Base-by-base conservation (phyloP, 2,113 vertebrate genomes). In the Notarius lentiginosus region DNA sequence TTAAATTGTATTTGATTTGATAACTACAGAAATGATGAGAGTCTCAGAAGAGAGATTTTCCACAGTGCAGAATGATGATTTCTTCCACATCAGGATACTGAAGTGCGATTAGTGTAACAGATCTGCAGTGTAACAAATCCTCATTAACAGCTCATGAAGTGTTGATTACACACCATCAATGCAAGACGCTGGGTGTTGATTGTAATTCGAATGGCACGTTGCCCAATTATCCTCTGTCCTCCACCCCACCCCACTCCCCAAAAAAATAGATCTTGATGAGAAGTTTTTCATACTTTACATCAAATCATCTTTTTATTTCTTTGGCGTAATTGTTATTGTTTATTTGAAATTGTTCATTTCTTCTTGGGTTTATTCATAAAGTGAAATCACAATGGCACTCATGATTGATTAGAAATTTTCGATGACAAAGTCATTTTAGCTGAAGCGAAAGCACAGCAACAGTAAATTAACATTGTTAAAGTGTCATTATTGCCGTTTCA, bases 51-150 rank as follows among this genome's bases (percentile, higher is more conserved):
- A 81, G 66, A 58, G 68, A 70, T 81, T 68, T 73, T 87, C 72
- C 60, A 27, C 80, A 73, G 55, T 82, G 80, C 41, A 65, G 53
- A 30, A 9, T 27, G 76, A 49, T 85, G 30, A 82, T 86, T 88
- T 86, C 79, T 87, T 80, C 76, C 82, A 60, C 89, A 79, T 83
- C 81, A 81, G 91, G 86, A 87, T 34, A 49, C 53, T 66, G 20
- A 82, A 84, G 56, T 41, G 81, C 79, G 83, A 79, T 91, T 90
- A 84, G 84, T 86, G 61, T 83, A 88, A 84, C 84, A 63, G 73
- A 87, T 86, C 65, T 79, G 87, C 60, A 61, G 58, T 18, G 75
- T 81, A 79, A 88, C 73, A 76, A 90, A 88, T 86, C 84, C 79
- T 90, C 68, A 56, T 87, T 91, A 87, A 84, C 84, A 84, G 86